A percentile compares a stretch with the other conserved stretches of the same genome.
Evolutionary conservation across 2,797 vertebrate species (phyloP).

Genomic region (Sebastes trivittatus): DNA sequence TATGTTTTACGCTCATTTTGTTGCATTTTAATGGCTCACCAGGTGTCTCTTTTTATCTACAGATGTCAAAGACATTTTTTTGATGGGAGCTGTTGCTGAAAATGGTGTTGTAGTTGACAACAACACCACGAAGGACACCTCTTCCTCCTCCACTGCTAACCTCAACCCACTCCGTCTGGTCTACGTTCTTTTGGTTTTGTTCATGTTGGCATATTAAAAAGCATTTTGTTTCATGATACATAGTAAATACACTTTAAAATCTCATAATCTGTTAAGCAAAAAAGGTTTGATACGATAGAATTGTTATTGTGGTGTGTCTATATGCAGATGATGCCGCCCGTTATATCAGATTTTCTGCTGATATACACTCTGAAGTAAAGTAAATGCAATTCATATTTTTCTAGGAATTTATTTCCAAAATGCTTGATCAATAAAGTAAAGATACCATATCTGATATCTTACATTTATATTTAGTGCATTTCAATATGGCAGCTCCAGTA

Average conservation of each 20-base stretch:
- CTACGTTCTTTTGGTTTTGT: background rate
- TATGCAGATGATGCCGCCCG: background rate
- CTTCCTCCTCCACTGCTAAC: background rate
- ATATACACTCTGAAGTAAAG: background rate
- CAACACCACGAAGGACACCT: background rate
- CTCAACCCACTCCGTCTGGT: background rate
- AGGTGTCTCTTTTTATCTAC: background rate
- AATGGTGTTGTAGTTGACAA: background rate
- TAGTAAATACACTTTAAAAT: background rate
- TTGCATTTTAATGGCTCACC: background rate
- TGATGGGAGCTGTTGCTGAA: background rate
- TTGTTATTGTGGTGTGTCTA: background rate
- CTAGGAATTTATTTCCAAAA: background rate
- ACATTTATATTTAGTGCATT: background rate
- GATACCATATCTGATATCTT: background rate
- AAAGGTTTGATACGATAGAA: background rate
- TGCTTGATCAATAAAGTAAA: background rate
- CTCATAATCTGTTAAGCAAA: background rate
- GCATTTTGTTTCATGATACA: background rate
- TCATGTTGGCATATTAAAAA: background rate
- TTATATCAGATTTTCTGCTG: background rate
- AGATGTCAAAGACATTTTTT: fast-evolving
- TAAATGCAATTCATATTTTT: background rate
- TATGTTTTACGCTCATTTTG: background rate
- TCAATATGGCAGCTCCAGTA: background rate